Conservation (phyloP, 2,888 invertebrate genomes). For the Aelia acuminata region DNA sequence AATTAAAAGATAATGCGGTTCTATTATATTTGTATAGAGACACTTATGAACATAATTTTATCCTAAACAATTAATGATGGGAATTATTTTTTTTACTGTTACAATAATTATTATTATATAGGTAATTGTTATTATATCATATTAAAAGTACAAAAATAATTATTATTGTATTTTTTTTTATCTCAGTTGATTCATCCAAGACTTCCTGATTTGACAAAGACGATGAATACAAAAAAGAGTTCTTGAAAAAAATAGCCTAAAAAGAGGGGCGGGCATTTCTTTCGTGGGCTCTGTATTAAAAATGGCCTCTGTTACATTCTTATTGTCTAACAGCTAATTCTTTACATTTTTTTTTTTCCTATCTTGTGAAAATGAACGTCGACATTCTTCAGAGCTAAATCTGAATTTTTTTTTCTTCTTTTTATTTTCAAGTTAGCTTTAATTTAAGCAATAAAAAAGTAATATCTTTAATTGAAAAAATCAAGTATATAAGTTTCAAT, state of each 20-base stretch:
- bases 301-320: not conserved
- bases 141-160: too few relatives aligned
- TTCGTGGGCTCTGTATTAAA: not conserved
- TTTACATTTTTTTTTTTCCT: not conserved
- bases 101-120: too few relatives aligned
- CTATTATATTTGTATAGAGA: too few relatives aligned
- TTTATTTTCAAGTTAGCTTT: not conserved
- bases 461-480: too few relatives aligned
- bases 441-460: not conserved
- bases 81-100: too few relatives aligned
- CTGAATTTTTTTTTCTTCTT: not conserved
- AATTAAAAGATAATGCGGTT: too few relatives aligned
- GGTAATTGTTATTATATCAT: too few relatives aligned
- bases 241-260: not conserved
- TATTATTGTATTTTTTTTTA: not conserved
- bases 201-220: not conserved
- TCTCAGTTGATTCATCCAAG: not conserved
- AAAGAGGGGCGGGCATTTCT: not conserved
- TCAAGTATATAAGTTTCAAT: too few relatives aligned
- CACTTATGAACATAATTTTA: too few relatives aligned
- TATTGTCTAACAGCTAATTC: not conserved
- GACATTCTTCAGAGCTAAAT: not conserved
- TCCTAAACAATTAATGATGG: too few relatives aligned
- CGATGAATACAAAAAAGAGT: not conserved
- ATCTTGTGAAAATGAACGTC: not conserved